These are phyloP conservation scores for Paguma larvata DNA, from an alignment of 2,797 vertebrate species.

Conservation along the genomic window DNA sequence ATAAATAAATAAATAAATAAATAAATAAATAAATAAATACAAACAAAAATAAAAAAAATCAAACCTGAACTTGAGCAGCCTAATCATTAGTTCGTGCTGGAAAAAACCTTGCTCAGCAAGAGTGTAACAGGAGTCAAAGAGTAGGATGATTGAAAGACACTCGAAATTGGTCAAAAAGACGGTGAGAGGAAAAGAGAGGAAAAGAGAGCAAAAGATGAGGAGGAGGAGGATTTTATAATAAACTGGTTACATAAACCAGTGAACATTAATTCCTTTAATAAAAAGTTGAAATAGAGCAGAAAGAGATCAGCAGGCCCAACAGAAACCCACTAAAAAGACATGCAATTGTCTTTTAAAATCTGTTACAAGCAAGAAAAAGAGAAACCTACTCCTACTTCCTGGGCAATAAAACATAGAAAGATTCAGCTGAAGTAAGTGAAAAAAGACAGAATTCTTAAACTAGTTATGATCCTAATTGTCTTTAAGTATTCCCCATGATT, in stretches of 20 bases:
- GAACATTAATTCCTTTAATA: slow-evolving; percentile 59
- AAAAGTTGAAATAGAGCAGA: slow-evolving; percentile 71
- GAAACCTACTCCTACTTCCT: neutral
- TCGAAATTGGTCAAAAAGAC: neutral
- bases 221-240: slow-evolving; percentile 43
- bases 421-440: neutral
- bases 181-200: accelerated
- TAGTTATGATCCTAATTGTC: neutral
- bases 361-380: slow-evolving; percentile 55
- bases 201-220: neutral
- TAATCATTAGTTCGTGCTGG: neutral
- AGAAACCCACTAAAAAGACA: slow-evolving; percentile 67
- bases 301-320: slow-evolving; percentile 55
- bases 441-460: slow-evolving; percentile 44
- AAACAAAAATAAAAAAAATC: neutral
- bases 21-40: no score
- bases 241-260: slow-evolving; percentile 54
- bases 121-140: neutral
- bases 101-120: neutral
- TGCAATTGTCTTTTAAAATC: slow-evolving; percentile 53
- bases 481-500: neutral
- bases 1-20: no score
- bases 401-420: slow-evolving; percentile 60
- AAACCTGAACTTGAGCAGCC: neutral
- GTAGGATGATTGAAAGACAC: slow-evolving; percentile 29